Conservation (phyloP, 64 coral and sea anemone genomes). For the Montipora efflorescens region DNA sequence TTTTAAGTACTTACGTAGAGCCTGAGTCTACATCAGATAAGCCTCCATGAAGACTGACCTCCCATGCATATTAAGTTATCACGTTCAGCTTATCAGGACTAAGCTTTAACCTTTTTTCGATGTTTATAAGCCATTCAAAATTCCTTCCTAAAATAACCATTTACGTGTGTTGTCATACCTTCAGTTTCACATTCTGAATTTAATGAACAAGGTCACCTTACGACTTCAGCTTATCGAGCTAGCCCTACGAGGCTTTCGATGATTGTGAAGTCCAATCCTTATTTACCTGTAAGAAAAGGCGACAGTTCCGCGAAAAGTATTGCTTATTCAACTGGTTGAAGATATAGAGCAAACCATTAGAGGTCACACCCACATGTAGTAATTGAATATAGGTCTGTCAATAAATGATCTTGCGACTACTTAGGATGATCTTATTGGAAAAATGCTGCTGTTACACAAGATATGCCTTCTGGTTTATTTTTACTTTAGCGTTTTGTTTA, state of each 20-base stretch:
- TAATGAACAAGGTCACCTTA: no score
- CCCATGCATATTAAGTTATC: background rate
- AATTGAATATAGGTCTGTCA: no score
- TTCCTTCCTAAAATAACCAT: background rate
- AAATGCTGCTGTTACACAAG: background rate
- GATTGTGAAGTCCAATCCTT: no score
- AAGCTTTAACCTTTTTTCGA: background rate
- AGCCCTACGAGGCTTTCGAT: no score
- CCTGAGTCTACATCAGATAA: background rate
- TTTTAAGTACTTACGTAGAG: background rate
- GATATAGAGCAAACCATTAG: no score
- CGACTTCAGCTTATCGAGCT: no score
- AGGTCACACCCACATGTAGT: no score
- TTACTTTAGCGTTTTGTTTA: background rate
- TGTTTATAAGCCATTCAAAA: background rate
- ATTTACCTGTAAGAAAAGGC: background rate
- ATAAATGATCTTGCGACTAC: no score
- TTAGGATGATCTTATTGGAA: background rate
- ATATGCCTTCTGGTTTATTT: background rate
- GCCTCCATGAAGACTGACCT: background rate
- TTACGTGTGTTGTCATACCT: background rate
- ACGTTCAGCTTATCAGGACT: background rate
- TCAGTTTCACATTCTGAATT: background rate
- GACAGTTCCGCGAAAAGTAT: background rate
- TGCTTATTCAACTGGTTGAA: no score